A percentile compares a stretch with the other conserved stretches of the same genome.
Conservation (phyloP, 2,888 invertebrate genomes). For the Panorpa germanica region DNA sequence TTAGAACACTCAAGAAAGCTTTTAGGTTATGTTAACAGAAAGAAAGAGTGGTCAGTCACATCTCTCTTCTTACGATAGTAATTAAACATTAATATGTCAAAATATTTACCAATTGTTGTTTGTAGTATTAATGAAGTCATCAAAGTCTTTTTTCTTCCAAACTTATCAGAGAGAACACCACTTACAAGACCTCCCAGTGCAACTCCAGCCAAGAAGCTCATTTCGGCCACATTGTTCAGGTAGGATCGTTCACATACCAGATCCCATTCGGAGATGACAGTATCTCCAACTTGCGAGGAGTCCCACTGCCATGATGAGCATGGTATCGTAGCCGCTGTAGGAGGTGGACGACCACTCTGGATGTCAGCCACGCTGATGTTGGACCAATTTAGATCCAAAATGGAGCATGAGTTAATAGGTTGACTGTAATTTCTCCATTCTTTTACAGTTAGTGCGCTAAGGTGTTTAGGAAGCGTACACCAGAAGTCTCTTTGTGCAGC, state of each 20-base stretch:
- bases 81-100: no score
- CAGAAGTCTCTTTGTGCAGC: conserved; percentile 45
- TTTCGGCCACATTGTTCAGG: conserved; percentile 52
- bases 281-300: conserved; percentile 29
- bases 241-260: conserved; percentile 54
- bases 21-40: no score
- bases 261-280: conserved; percentile 58
- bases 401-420: conserved; percentile 35
- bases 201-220: conserved; percentile 57
- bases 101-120: conserved; percentile 35
- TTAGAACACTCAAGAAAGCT: no score
- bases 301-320: conserved; percentile 45
- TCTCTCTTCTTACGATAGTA: no score
- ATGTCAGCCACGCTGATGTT: conserved; percentile 13
- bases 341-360: conserved; percentile 18
- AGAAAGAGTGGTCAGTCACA: no score
- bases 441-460: conserved; percentile 30
- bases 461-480: conserved; percentile 42
- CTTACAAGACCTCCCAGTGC: conserved; percentile 62
- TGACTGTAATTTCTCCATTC: conserved; percentile 50
- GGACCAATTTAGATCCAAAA: conserved; percentile 28
- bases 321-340: conserved; percentile 24
- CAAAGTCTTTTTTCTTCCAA: conserved; percentile 57
- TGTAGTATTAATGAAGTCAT: conserved; percentile 51
- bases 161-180: conserved; percentile 61